phyloP scores from a whole-genome alignment of 92 coral and sea anemone genomes.

The Isaurus tuberculatus region DNA sequence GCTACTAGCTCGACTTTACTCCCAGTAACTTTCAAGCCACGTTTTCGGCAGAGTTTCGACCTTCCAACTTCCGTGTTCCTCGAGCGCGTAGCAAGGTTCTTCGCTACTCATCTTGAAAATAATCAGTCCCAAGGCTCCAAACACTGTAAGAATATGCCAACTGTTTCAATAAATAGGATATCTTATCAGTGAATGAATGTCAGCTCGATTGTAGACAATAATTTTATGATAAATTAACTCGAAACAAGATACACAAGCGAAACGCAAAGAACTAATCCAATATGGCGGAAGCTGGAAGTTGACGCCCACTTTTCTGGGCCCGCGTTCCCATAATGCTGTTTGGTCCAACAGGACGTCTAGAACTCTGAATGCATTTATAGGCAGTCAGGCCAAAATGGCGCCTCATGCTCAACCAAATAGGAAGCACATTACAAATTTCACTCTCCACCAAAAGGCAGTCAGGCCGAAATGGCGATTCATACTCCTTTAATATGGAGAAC shows the following conservation, averaged over 20 bases:
- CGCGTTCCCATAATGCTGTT: no score
- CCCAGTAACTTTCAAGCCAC: constrained; percentile 32
- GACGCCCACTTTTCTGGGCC: no score
- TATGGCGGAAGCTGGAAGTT: constrained; percentile 19
- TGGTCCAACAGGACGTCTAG: not conserved
- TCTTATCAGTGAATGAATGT: constrained; percentile 2
- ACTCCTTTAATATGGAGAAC: no score
- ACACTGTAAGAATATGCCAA: constrained; percentile 34
- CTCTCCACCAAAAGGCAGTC: no score
- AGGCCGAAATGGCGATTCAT: no score
- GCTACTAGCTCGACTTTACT: constrained; percentile 42
- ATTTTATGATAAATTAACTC: constrained; percentile 25
- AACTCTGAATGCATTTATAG: no score
- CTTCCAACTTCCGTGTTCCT: constrained; percentile 11
- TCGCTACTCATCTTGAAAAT: constrained; percentile 50
- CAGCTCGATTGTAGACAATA: constrained; percentile 39
- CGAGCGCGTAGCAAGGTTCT: constrained; percentile 37
- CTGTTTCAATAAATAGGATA: constrained; percentile 10
- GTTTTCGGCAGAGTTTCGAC: constrained; percentile 42
- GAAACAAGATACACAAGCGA: constrained; percentile 29
- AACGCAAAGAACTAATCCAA: constrained; percentile 14
- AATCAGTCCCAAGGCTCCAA: constrained; percentile 39
- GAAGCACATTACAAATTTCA: no score
- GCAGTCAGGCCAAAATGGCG: no score
- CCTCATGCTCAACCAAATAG: no score